phyloP scores from a whole-genome alignment of 2,888 invertebrate species.

The Tyria jacobaeae region DNA sequence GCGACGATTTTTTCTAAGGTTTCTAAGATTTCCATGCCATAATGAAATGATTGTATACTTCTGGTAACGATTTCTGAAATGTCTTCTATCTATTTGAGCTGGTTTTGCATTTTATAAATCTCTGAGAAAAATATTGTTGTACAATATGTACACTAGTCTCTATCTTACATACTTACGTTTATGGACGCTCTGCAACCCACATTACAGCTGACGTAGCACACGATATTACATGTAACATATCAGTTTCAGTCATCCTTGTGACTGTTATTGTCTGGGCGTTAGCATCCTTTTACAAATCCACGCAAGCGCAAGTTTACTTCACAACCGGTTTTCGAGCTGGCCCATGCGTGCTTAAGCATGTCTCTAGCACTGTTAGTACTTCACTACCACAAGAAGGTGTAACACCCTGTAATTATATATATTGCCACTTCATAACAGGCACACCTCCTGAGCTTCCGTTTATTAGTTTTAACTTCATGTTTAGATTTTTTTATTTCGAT shows the following conservation, averaged over 20 bases:
- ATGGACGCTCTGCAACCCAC: conserved; percentile 53
- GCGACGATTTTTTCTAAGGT: neutral
- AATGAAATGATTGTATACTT: conserved; percentile 5
- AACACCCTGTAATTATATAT: too few relatives aligned
- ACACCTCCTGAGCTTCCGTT: too few relatives aligned
- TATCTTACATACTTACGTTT: conserved; percentile 59
- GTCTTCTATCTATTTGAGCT: conserved; percentile 40
- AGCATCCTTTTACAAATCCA: too few relatives aligned
- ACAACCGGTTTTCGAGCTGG: too few relatives aligned
- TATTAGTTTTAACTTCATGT: too few relatives aligned
- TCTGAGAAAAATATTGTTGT: conserved; percentile 55
- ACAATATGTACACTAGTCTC: conserved; percentile 56
- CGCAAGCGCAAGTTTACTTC: too few relatives aligned
- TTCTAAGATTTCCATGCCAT: conserved; percentile 15
- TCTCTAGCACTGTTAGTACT: too few relatives aligned
- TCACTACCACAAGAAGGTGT: too few relatives aligned
- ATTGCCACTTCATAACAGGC: too few relatives aligned
- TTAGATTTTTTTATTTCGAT: too few relatives aligned
- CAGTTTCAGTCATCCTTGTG: conserved; percentile 48
- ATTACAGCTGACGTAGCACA: conserved; percentile 49
- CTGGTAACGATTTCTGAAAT: conserved; percentile 7
- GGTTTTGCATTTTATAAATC: conserved; percentile 46
- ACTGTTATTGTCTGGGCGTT: conserved; percentile 50
- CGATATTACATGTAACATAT: conserved; percentile 49
- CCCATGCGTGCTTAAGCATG: too few relatives aligned